Evolutionary conservation across 2,797 vertebrate species (phyloP).

Genomic region (Xerus rutilus): DNA sequence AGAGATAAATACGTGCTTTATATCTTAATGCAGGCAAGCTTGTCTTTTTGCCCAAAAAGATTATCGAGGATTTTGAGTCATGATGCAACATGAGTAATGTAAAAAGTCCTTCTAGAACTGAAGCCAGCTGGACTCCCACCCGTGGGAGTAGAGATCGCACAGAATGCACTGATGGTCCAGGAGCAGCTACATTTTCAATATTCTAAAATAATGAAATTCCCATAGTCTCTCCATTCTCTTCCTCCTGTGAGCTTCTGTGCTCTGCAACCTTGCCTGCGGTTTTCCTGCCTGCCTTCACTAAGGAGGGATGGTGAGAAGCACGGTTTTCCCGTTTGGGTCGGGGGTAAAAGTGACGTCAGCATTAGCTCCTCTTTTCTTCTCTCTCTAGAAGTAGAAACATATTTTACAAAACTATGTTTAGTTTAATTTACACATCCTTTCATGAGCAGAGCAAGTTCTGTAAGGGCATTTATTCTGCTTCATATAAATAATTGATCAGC

Average conservation of each 20-base stretch:
- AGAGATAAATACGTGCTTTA: neutral
- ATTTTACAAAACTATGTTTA: conserved; percentile 93
- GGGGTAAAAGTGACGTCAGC: conserved; percentile 79
- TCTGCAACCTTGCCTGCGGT: neutral
- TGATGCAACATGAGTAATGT: neutral
- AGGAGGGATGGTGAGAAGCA: neutral
- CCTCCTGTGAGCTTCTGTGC: neutral
- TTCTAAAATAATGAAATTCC: neutral
- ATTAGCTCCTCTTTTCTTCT: conserved; percentile 82
- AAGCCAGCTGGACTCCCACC: neutral
- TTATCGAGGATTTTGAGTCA: conserved; percentile 1
- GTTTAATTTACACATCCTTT: conserved; percentile 94
- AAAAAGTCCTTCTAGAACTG: neutral
- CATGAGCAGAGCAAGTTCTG: conserved; percentile 93
- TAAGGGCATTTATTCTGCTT: conserved; percentile 98
- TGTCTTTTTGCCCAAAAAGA: neutral
- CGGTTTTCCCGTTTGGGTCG: neutral
- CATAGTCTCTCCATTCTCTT: neutral
- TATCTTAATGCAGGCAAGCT: neutral
- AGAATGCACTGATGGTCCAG: neutral
- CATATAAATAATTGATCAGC: conserved; percentile 99
- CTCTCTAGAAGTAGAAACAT: conserved; percentile 87
- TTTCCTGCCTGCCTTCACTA: neutral
- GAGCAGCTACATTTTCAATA: neutral
- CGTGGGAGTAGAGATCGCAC: neutral